Base-by-base conservation (phyloP, 2,113 vertebrate genomes). In the Cyphomyrus plagiostoma region DNA sequence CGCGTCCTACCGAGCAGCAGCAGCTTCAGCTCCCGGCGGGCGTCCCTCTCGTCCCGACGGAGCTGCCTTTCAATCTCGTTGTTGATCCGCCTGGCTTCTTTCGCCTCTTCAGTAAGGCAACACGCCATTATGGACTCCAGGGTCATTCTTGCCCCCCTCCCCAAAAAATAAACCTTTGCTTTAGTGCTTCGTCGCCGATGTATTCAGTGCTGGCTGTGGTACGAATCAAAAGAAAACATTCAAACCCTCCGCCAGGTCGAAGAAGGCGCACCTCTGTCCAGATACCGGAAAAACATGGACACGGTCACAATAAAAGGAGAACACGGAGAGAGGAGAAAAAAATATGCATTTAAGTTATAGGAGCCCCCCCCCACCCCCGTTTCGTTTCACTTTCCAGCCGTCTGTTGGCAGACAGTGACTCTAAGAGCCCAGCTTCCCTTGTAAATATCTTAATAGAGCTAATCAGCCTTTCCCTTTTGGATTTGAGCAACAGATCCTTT, bases 91-190 rank as follows among this genome's bases (percentile, higher is more conserved):
- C 96, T 92, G 80, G 96, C 95, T 94, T 97, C 96, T 93, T 97
- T 97, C 92, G 96, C 96, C 95, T 97, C 96, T 92, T 97, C 96
- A 90, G 96, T 97, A 92, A 97, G 95, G 96, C 96, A 97, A 94
- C 96, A 97, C 96, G 96, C 96, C 96, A 97, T 97, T 94, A 97
- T 97, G 96, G 96, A 96, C 96, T 97, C 96, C 95, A 97, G 90
- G 95, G 96, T 97, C 96, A 97, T 97, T 95, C 95, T 45, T 77
- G 26, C 4, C 88, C 6, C 15, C 45, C 45, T 46, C 45, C 30
- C 58, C 5, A 56, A 58, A 62, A 84, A 62, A 89, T 4, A 84
- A 83, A 58, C 80, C 77, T 62, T 84, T 62, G n/a, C 77, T 85
- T 46, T 50, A 50, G 30, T 8, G 35, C 21, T 48, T 74, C 46